Base-by-base conservation (phyloP, 1,140 invertebrate genomes). In the Venturia canescens region DNA sequence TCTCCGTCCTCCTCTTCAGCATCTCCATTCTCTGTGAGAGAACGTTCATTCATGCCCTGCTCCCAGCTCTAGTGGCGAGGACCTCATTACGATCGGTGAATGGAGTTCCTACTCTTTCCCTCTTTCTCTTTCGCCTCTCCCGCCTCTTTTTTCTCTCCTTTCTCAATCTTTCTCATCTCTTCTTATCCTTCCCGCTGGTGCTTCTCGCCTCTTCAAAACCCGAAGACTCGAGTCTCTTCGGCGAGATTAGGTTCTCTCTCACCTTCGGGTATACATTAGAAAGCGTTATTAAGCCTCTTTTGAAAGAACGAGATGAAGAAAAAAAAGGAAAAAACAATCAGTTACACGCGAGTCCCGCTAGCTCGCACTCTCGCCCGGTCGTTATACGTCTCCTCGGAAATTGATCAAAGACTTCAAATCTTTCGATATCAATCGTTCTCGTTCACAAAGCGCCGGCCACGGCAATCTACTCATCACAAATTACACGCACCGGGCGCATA, bases 31-130 rank as follows among this genome's bases (percentile, higher is more conserved):
- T 85, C 77, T 83, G 27, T n/a, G 34, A 83, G 82, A 84, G 88
- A 69, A 18, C 26, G 66, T 91, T 90, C 89, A 90, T 91, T 90
- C 90, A 90, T 90, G 88, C 86, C 85, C 87, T 26, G 11, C 18
- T 69, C n/a, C 34, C 31, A 26, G 23, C 18, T 84, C 83, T 86
- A 88, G 87, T 88, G 89, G 85, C 89, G 89, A 90, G 89, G 89
- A 90, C 89, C 89, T 91, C 89, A 90, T 90, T 90, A 90, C 87
- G 60, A 71, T 84, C 86, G 85, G 85, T 89, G 85, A 89, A 89
- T 89, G 89, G 89, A 86, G 31, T 84, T 84, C 83, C 84, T 81
- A 57, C 57, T 21, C 18, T 60, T 26, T 53, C 31, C 72, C 66
- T 75, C 60, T 63, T 15, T 26, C 60, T 63, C 23, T 63, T 63